A percentile compares a stretch with the other conserved stretches of the same genome.
Evolutionary conservation across 2,113 vertebrate genomes (phyloP).

Genomic region (Notiomystis cincta): DNA sequence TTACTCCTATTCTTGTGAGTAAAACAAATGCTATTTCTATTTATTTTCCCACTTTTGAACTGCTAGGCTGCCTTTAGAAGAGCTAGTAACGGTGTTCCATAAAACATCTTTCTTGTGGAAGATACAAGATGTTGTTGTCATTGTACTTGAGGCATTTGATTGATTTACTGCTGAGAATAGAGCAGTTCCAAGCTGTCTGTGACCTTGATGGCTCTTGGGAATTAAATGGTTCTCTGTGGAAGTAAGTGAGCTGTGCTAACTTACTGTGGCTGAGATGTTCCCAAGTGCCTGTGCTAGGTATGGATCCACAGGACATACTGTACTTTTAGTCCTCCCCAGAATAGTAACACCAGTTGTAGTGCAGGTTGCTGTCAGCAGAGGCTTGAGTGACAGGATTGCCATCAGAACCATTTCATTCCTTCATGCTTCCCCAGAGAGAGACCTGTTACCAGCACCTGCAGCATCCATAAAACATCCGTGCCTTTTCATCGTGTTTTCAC

Average conservation of each 20-base stretch:
- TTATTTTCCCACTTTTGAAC: background rate
- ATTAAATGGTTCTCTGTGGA: background rate
- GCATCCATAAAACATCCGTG: background rate
- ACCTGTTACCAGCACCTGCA: background rate
- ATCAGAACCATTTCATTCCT: background rate
- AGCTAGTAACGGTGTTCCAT: background rate
- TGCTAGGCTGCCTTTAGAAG: background rate
- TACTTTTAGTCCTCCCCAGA: background rate
- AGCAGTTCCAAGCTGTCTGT: background rate
- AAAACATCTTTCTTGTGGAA: background rate
- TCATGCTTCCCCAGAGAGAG: background rate
- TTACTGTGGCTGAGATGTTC: background rate
- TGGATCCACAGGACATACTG: background rate
- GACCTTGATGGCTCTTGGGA: background rate
- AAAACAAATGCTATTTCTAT: conserved; percentile 45
- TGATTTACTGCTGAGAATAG: background rate
- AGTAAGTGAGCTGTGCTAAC: background rate
- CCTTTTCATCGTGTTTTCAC: background rate
- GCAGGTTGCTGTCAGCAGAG: background rate
- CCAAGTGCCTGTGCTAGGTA: background rate
- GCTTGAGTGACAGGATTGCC: background rate
- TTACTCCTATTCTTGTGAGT: conserved; percentile 91
- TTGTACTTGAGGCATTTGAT: background rate
- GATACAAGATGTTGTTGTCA: background rate
- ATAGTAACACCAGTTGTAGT: conserved; percentile 20